Conservation (phyloP, 2,113 vertebrate genomes). For the Campylomormyrus tamandua region DNA sequence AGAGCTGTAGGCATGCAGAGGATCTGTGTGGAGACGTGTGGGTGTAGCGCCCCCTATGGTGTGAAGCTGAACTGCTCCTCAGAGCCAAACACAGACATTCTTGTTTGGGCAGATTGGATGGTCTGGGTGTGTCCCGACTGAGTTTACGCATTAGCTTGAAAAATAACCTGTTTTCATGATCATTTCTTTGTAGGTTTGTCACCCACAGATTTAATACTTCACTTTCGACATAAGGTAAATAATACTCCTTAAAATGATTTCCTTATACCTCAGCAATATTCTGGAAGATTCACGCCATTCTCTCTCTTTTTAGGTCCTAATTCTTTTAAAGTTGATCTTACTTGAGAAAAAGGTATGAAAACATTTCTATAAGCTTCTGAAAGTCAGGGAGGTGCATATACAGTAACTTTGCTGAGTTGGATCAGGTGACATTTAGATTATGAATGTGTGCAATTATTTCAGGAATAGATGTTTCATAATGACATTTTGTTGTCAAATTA, state of each 20-base stretch:
- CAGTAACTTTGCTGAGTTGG: neutral
- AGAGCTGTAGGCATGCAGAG: neutral
- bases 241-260: neutral
- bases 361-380: neutral
- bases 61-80: neutral
- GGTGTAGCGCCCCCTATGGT: neutral
- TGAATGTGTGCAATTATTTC: neutral
- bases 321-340: constrained; percentile 93
- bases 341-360: constrained; percentile 90
- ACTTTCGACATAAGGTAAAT: constrained; percentile 91
- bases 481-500: neutral
- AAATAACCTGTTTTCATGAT: neutral
- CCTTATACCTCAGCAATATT: neutral
- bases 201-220: constrained; percentile 90
- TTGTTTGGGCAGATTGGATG: neutral
- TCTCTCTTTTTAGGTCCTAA: constrained; percentile 67
- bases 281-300: neutral
- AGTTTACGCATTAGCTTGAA: neutral
- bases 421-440: neutral
- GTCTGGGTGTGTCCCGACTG: neutral
- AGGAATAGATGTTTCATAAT: neutral
- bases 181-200: constrained; percentile 72
- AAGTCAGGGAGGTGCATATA: neutral
- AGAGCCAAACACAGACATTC: neutral
- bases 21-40: neutral